Conservation (phyloP, 2,797 vertebrate species). For the Danio jaintianensis region DNA sequence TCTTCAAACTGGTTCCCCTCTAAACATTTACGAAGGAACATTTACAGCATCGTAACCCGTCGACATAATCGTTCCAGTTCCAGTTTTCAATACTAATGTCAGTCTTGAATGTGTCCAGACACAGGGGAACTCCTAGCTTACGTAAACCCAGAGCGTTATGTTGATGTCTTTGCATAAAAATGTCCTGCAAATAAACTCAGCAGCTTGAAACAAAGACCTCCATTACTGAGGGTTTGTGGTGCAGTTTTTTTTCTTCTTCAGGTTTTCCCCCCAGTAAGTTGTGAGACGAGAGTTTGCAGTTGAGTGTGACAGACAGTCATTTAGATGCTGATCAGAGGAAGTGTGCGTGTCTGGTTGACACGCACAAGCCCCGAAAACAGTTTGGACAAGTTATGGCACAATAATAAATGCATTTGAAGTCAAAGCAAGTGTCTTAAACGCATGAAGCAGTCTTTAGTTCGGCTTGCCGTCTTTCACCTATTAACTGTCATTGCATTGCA, state of each 20-base stretch:
- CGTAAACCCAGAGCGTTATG: not conserved
- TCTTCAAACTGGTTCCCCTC: constrained; percentile 22
- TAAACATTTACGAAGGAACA: constrained; percentile 26
- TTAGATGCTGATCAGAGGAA: constrained; percentile 45
- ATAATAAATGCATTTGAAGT: not conserved
- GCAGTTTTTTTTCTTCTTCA: not conserved
- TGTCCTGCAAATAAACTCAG: not conserved
- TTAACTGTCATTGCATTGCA: no score
- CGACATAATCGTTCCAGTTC: constrained; percentile 19
- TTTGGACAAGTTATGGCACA: not conserved
- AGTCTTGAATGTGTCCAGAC: constrained; percentile 16
- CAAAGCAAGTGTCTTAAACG: not conserved
- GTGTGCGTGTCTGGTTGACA: constrained; percentile 33
- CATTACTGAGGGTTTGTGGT: constrained; percentile 4
- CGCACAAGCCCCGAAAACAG: not conserved
- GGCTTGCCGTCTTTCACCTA: not conserved
- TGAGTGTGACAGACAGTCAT: constrained; percentile 38
- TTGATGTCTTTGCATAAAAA: constrained; percentile 17
- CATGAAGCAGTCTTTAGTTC: not conserved
- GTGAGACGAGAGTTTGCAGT: constrained; percentile 16
- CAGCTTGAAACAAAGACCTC: constrained; percentile 32
- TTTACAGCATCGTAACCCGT: constrained; percentile 20
- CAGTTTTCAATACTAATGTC: constrained; percentile 30
- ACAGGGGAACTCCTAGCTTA: constrained; percentile 32
- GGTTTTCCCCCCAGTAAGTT: constrained; percentile 7